These are phyloP conservation scores for Choristoneura rosaceana DNA, from an alignment of 2,888 invertebrate species.

Conservation along the genomic window DNA sequence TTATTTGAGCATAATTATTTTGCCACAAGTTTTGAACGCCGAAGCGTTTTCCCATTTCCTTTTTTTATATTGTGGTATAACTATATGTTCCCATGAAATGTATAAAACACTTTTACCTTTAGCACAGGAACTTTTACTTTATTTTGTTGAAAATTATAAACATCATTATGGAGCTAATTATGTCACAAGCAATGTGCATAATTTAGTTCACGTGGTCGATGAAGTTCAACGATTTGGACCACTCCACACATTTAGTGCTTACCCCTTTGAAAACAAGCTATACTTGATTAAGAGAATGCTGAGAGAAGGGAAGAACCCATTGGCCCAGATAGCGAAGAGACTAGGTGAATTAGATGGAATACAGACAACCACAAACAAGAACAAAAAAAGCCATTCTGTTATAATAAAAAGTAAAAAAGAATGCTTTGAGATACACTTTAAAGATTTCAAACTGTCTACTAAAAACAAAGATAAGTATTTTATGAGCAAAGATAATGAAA, in stretches of 20 bases:
- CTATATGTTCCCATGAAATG: conserved; percentile 31
- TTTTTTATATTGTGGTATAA: conserved; percentile 30
- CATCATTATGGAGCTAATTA: conserved; percentile 7
- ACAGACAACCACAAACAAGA: too few species aligned
- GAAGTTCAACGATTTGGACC: conserved; percentile 3
- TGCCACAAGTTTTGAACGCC: conserved; percentile 9
- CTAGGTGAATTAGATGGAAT: conserved; percentile 1
- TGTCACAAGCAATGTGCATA: too few species aligned
- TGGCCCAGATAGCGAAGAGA: conserved; percentile 18
- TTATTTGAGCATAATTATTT: conserved; percentile 35
- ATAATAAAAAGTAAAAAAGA: too few species aligned
- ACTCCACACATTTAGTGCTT: conserved; percentile 11
- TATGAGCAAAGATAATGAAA: too few species aligned
- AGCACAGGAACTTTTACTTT: not conserved
- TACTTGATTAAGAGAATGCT: conserved; percentile 11
- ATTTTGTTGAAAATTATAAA: conserved; percentile 10
- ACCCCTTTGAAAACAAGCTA: conserved; percentile 16
- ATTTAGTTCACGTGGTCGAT: too few species aligned
- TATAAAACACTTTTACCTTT: not conserved
- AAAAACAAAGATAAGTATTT: too few species aligned
- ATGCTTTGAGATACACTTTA: too few species aligned
- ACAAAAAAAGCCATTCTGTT: too few species aligned
- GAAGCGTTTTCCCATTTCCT: conserved; percentile 34
- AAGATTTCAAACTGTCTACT: too few species aligned
- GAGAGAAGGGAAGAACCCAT: conserved; percentile 14